These are phyloP conservation scores for Eretmocerus hayati DNA, from an alignment of 2,888 invertebrate genomes.

Conservation along the genomic window DNA sequence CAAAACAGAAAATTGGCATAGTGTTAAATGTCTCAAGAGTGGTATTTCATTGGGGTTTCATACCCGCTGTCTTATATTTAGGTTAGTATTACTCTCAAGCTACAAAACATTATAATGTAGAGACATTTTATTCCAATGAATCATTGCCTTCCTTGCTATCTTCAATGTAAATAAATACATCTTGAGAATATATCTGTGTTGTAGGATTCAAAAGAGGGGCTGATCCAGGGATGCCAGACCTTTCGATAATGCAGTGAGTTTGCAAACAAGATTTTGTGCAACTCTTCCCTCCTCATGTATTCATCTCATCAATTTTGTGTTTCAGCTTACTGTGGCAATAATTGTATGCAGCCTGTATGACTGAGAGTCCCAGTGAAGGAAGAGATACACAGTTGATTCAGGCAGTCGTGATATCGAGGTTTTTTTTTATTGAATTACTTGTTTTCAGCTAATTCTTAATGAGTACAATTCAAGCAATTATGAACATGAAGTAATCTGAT, in stretches of 20 bases:
- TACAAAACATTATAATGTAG: constrained; percentile 1
- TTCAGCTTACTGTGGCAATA: constrained; percentile 48
- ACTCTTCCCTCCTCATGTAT: constrained; percentile 2
- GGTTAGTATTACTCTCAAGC: constrained; percentile 47
- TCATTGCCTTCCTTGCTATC: not conserved
- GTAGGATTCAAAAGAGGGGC: constrained; percentile 62
- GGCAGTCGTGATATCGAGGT: too few species aligned
- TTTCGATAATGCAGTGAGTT: constrained; percentile 51
- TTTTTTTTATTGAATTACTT: constrained; percentile 1
- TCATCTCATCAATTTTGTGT: constrained; percentile 21
- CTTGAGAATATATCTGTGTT: constrained; percentile 20
- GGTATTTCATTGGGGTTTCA: constrained; percentile 64
- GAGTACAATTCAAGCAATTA: constrained; percentile 11
- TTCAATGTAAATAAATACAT: not conserved
- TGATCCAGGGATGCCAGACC: constrained; percentile 63
- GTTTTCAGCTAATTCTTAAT: not conserved
- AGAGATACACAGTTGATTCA: too few species aligned
- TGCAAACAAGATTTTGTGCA: not conserved
- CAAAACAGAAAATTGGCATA: constrained; percentile 56
- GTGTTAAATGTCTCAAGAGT: constrained; percentile 56
- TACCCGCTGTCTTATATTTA: constrained; percentile 62
- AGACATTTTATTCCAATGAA: not conserved
- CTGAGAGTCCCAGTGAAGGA: too few species aligned
- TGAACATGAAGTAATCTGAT: too few species aligned
- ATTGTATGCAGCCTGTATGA: too few species aligned